These are phyloP conservation scores for Drosophila fungiperda DNA, from an alignment of 2,888 invertebrate genomes.

Conservation along the genomic window DNA sequence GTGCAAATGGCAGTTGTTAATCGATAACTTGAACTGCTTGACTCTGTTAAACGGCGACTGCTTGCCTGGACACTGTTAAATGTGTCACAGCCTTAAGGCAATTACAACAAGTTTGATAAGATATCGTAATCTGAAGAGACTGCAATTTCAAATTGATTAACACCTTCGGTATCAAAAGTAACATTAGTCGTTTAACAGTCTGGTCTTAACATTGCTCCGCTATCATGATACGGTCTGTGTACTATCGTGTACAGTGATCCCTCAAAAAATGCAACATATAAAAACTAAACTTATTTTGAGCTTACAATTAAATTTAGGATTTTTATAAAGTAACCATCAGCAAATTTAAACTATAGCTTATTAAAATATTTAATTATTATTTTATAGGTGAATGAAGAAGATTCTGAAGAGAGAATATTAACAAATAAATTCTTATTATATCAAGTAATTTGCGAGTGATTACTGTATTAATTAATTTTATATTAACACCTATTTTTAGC, in stretches of 20 bases:
- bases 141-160: constrained; percentile 11
- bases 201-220: not conserved
- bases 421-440: not conserved
- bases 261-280: not conserved
- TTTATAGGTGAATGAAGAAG: not conserved
- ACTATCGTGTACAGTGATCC: not conserved
- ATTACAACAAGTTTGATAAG: constrained; percentile 25
- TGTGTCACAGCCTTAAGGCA: constrained; percentile 18
- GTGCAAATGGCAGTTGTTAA: constrained; percentile 5
- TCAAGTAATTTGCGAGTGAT: not conserved
- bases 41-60: constrained; percentile 22
- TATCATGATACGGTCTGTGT: not conserved
- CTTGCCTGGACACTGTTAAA: constrained; percentile 20
- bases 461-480: not conserved
- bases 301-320: not conserved
- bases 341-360: not conserved
- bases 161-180: constrained; percentile 11
- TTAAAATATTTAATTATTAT: not conserved
- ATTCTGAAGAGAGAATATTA: not conserved
- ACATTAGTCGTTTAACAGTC: constrained; percentile 11
- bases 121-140: constrained; percentile 27
- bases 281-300: not conserved
- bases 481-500: not conserved
- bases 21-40: constrained; percentile 38
- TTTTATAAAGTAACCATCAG: not conserved